Evolutionary conservation across 1,140 invertebrate species (phyloP).

Genomic region (Microvelia longipes): DNA sequence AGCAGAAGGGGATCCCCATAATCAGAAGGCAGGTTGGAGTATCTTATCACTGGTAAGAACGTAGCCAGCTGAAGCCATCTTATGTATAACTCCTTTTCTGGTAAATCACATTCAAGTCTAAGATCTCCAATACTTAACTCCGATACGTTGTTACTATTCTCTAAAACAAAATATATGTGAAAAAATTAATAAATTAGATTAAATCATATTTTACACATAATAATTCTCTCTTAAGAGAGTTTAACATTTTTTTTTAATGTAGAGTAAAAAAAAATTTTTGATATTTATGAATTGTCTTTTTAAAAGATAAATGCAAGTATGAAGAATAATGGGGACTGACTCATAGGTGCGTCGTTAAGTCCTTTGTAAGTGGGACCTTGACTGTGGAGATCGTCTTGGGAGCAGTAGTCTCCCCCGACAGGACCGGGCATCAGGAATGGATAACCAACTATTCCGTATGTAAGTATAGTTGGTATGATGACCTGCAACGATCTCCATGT

Average conservation of each 20-base stretch:
- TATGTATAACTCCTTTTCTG: slow-evolving; percentile 59
- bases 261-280: too few species aligned
- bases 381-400: not conserved
- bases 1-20: slow-evolving; percentile 60
- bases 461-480: slow-evolving; percentile 71
- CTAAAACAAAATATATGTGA: not conserved
- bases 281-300: too few species aligned
- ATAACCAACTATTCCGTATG: slow-evolving; percentile 73
- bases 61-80: slow-evolving; percentile 88
- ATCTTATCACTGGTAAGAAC: slow-evolving; percentile 82
- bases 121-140: slow-evolving; percentile 13
- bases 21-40: slow-evolving; percentile 72
- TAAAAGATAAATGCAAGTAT: too few species aligned
- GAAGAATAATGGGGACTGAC: too few species aligned
- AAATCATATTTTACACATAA: too few species aligned
- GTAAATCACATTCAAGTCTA: slow-evolving; percentile 13
- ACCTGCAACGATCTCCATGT: slow-evolving; percentile 71
- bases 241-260: too few species aligned
- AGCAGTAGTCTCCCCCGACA: slow-evolving; percentile 60
- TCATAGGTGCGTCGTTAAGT: not conserved
- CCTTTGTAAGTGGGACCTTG: not conserved
- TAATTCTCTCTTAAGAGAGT: too few species aligned
- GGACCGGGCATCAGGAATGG: slow-evolving; percentile 84
- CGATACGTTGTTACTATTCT: not conserved
- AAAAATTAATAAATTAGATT: too few species aligned